phyloP scores from a whole-genome alignment of 2,888 invertebrate genomes.

The Magallana nippona region DNA sequence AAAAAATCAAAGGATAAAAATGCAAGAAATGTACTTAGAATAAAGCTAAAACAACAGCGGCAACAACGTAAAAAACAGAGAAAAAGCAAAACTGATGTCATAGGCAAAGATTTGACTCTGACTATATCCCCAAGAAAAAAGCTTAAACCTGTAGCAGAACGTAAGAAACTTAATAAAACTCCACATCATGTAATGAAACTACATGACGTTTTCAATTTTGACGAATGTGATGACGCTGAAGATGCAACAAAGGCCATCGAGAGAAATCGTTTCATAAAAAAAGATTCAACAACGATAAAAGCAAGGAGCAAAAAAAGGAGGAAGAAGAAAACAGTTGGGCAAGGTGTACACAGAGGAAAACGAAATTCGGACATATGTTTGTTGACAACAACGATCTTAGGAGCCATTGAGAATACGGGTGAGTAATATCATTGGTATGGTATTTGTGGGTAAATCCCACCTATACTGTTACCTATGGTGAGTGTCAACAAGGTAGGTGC shows the following conservation, averaged over 20 bases:
- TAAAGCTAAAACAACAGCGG: neutral
- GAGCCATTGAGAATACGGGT: neutral
- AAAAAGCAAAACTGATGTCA: neutral
- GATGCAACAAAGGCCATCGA: neutral
- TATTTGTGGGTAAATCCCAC: neutral
- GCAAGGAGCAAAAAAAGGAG: neutral
- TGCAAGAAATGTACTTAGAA: neutral
- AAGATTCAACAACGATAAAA: neutral
- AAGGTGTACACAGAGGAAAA: neutral
- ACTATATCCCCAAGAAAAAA: neutral
- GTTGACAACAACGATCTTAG: neutral
- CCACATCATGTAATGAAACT: slow-evolving; percentile 22
- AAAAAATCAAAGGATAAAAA: no score
- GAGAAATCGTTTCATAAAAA: neutral
- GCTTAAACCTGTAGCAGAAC: neutral
- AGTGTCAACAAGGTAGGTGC: no score
- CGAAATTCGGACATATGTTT: neutral
- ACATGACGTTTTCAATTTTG: slow-evolving; percentile 10
- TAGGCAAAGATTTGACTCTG: neutral
- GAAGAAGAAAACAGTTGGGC: neutral
- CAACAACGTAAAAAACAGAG: neutral
- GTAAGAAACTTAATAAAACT: slow-evolving; percentile 19
- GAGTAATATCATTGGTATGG: neutral
- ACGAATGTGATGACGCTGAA: neutral
- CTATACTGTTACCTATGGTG: neutral